These are phyloP conservation scores for Coremacera marginata DNA, from an alignment of 2,888 invertebrate genomes.

Conservation along the genomic window DNA sequence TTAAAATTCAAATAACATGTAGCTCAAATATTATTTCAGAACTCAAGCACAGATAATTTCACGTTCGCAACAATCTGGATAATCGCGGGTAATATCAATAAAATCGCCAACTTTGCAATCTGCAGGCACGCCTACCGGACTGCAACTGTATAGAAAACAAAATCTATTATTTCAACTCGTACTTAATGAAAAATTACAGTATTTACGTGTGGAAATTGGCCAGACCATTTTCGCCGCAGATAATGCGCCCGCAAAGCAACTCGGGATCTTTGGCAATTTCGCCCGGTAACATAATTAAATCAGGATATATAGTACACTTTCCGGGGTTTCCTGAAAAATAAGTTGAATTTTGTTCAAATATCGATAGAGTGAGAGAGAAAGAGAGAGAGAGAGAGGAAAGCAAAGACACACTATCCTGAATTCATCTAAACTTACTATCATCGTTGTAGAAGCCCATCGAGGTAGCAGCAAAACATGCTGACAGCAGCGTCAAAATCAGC, in stretches of 20 bases:
- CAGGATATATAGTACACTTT: conserved; percentile 50
- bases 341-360: neutral
- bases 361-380: neutral
- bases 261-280: conserved; percentile 41
- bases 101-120: conserved; percentile 46
- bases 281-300: conserved; percentile 45
- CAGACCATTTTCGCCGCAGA: conserved; percentile 43
- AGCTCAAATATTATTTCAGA: too few species aligned
- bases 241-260: conserved; percentile 46
- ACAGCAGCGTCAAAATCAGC: neutral
- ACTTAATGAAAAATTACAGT: neutral
- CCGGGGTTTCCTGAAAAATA: conserved; percentile 49
- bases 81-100: conserved; percentile 7
- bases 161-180: neutral
- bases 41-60: conserved; percentile 14
- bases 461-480: neutral
- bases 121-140: neutral
- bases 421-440: neutral
- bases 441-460: neutral
- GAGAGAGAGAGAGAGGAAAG: neutral
- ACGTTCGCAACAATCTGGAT: conserved; percentile 40
- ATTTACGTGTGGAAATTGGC: conserved; percentile 50
- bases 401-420: neutral
- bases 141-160: conserved; percentile 49
- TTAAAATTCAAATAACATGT: too few species aligned